These are phyloP conservation scores for Micrastur ruficollis DNA, from an alignment of 2,797 vertebrate species.

Conservation along the genomic window DNA sequence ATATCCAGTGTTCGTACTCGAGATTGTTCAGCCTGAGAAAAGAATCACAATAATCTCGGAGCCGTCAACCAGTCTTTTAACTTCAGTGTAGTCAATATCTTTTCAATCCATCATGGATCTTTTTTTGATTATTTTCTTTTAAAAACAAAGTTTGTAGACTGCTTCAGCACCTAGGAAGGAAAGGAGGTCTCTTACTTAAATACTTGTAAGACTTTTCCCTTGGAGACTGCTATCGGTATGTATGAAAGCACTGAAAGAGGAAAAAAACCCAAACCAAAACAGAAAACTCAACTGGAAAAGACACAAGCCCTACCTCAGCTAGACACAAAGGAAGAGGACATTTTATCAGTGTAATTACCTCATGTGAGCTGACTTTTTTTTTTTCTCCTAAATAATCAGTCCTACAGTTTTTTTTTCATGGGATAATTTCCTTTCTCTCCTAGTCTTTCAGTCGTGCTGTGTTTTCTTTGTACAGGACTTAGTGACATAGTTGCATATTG, in stretches of 20 bases:
- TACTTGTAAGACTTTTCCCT: background rate
- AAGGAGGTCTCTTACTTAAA: background rate
- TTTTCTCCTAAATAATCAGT: background rate
- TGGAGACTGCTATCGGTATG: background rate
- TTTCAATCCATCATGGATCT: background rate
- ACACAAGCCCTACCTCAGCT: background rate
- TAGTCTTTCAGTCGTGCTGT: background rate
- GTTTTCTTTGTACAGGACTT: background rate
- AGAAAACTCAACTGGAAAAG: background rate
- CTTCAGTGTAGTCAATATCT: background rate
- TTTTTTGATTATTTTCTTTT: background rate
- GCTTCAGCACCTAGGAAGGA: background rate
- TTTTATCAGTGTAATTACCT: background rate
- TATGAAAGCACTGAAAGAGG: background rate
- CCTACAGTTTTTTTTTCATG: background rate
- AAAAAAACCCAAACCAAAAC: background rate
- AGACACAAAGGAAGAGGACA: background rate
- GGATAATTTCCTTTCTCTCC: background rate
- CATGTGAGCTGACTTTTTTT: background rate
- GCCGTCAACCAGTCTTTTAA: background rate
- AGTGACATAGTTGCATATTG: background rate
- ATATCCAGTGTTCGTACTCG: background rate
- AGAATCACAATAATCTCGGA: background rate
- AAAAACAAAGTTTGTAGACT: background rate
- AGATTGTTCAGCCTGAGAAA: background rate